phyloP scores from a whole-genome alignment of 2,113 vertebrate species.

The Boulengeromyrus knoepffleri region DNA sequence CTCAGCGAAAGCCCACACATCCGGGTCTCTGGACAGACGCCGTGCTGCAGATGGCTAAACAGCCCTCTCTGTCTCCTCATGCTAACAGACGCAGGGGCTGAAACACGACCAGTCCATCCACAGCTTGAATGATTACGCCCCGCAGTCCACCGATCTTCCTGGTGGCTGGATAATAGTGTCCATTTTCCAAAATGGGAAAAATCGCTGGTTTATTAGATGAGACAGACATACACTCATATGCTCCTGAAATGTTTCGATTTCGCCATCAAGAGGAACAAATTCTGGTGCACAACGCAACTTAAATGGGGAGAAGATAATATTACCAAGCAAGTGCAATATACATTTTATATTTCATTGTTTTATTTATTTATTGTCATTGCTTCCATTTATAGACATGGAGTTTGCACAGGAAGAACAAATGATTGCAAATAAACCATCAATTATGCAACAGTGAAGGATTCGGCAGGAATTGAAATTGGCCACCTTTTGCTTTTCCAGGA shows the following conservation, averaged over 20 bases:
- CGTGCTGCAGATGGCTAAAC: background rate
- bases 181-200: background rate
- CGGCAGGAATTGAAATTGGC: background rate
- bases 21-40: background rate
- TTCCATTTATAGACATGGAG: background rate
- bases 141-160: background rate
- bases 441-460: background rate
- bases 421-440: conserved; percentile 3
- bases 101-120: background rate
- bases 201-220: background rate
- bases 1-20: background rate
- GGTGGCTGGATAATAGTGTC: background rate
- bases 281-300: background rate
- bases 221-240: background rate
- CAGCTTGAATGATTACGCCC: background rate
- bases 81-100: background rate
- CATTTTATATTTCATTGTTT: background rate
- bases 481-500: conserved; percentile 3
- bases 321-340: background rate
- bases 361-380: background rate
- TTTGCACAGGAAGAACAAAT: background rate
- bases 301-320: background rate
- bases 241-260: background rate
- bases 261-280: background rate
- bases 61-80: background rate